These are phyloP conservation scores for Hypotaenidia philippensis DNA, from an alignment of 2,797 vertebrate species.

Conservation along the genomic window DNA sequence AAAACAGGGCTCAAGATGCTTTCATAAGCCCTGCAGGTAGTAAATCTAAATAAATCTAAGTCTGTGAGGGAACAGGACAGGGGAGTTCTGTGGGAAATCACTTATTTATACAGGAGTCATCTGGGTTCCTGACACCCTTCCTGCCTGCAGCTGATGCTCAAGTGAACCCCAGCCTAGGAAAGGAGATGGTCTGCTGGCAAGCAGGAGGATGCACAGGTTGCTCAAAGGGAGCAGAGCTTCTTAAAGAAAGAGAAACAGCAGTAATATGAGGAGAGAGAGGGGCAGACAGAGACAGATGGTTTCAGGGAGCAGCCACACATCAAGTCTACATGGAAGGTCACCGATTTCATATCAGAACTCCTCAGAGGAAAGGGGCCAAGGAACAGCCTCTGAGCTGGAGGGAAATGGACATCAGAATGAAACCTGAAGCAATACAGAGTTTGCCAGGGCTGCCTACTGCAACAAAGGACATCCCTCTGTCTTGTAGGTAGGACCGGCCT, in stretches of 20 bases:
- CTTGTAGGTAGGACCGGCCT: fast-evolving
- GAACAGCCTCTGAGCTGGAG: not conserved
- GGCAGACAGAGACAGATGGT: not conserved
- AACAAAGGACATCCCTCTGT: not conserved
- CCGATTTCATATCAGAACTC: not conserved
- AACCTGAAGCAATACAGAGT: not conserved
- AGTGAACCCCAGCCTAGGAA: fast-evolving
- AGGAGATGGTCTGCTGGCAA: not conserved
- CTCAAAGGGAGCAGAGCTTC: not conserved
- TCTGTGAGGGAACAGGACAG: not conserved
- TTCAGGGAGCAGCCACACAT: not conserved
- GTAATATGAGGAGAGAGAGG: not conserved
- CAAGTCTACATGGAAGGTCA: not conserved
- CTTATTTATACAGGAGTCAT: not conserved
- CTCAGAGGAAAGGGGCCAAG: not conserved
- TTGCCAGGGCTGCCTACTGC: not conserved
- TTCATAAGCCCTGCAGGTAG: not conserved
- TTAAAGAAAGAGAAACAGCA: not conserved
- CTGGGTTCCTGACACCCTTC: not conserved
- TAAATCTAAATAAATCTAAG: not conserved
- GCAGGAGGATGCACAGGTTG: not conserved
- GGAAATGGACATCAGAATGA: not conserved
- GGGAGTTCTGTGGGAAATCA: not conserved
- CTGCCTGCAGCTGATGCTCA: not conserved
- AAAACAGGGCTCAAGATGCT: not conserved